These are phyloP conservation scores for Chloroclystis v-ata DNA, from an alignment of 2,888 invertebrate species.

Conservation along the genomic window DNA sequence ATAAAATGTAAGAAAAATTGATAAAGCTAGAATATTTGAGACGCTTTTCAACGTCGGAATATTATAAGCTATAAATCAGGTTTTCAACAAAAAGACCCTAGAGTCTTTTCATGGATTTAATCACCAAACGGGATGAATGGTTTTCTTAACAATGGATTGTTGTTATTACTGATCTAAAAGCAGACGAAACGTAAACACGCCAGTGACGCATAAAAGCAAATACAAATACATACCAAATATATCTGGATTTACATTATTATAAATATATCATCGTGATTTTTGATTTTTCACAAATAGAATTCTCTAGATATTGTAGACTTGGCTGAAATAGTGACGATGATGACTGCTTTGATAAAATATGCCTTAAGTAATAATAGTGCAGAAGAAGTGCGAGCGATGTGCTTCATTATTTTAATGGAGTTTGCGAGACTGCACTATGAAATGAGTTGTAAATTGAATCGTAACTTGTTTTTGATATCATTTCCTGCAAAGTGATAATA, in stretches of 20 bases:
- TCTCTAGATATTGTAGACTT: no score
- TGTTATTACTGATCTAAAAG: background rate
- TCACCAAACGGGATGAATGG: constrained; percentile 13
- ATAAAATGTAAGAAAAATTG: constrained; percentile 29
- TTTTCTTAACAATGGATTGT: background rate
- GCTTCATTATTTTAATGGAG: constrained; percentile 10
- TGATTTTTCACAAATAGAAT: no score
- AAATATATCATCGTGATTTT: no score
- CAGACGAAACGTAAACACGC: no score
- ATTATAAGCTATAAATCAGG: constrained; percentile 39
- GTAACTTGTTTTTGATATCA: constrained; percentile 14
- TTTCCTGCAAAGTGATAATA: no score
- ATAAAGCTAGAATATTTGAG: constrained; percentile 15
- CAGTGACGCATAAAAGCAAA: no score
- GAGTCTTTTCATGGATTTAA: constrained; percentile 26
- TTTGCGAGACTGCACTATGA: background rate
- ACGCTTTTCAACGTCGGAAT: constrained; percentile 39
- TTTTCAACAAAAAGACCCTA: constrained; percentile 23
- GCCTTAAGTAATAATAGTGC: no score
- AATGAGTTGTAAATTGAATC: constrained; percentile 17
- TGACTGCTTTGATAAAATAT: no score
- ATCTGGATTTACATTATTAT: no score
- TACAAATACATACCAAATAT: no score
- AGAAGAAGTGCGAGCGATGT: background rate
- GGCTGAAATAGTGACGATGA: no score